Conservation (phyloP, 2,797 vertebrate genomes). For the Falco concolor region DNA sequence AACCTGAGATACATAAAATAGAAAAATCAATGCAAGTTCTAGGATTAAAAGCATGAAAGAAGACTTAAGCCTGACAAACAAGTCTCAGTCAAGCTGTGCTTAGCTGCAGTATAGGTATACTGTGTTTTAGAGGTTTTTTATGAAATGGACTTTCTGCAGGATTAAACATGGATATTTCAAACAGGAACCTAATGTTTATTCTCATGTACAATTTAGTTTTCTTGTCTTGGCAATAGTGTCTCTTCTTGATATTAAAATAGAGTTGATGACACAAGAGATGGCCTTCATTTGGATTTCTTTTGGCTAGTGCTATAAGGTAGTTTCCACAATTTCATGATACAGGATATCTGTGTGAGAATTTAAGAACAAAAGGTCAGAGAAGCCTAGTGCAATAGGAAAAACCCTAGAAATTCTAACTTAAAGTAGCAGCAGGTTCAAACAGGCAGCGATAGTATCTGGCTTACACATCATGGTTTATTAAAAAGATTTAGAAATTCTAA, state of each 20-base stretch:
- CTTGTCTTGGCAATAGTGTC: background rate
- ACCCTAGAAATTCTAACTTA: background rate
- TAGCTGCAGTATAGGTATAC: background rate
- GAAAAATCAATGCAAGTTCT: background rate
- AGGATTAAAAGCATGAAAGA: background rate
- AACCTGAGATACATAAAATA: background rate
- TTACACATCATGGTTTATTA: slow-evolving; percentile 50
- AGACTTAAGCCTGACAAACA: background rate
- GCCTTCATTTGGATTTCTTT: background rate
- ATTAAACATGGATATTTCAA: background rate
- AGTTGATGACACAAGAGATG: background rate
- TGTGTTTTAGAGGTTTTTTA: background rate
- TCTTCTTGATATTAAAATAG: background rate
- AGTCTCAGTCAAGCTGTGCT: background rate
- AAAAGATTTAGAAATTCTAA: slow-evolving; percentile 55
- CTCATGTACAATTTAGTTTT: background rate
- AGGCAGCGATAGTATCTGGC: background rate
- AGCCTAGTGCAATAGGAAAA: background rate
- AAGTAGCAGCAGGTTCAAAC: slow-evolving; percentile 8
- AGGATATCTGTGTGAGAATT: background rate
- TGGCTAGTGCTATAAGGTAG: background rate
- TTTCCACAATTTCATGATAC: background rate
- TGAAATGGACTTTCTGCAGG: background rate
- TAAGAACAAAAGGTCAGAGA: slow-evolving; percentile 31
- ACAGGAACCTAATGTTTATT: background rate